phyloP scores from a whole-genome alignment of 2,113 vertebrate genomes.

The Cavia porcellus region DNA sequence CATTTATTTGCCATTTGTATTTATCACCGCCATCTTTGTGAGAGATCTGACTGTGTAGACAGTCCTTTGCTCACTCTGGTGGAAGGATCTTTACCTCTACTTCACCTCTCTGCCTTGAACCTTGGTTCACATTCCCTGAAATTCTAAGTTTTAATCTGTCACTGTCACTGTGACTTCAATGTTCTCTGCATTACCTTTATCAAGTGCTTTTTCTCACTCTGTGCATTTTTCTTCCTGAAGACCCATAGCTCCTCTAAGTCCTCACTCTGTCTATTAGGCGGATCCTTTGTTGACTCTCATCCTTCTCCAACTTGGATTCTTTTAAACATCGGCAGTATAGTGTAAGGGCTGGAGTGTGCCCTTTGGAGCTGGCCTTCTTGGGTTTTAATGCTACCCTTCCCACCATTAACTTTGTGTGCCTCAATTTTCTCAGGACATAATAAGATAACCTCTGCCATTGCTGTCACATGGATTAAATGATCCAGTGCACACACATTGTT shows the following conservation, averaged over 20 bases:
- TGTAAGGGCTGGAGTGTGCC: background rate
- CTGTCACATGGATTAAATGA: background rate
- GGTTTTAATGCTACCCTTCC: background rate
- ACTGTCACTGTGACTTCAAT: background rate
- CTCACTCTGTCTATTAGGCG: background rate
- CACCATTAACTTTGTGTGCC: background rate
- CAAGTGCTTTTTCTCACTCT: background rate
- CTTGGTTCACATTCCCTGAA: background rate
- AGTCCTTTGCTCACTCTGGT: background rate
- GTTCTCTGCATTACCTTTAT: background rate
- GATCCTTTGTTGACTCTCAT: background rate
- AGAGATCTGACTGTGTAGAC: background rate
- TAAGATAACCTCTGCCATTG: background rate
- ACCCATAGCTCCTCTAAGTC: background rate
- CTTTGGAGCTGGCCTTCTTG: background rate
- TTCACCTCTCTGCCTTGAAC: background rate
- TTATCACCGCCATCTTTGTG: background rate
- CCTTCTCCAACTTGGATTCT: background rate
- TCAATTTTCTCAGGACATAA: background rate
- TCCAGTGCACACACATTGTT: background rate
- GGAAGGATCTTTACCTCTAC: background rate
- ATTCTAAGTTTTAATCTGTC: background rate
- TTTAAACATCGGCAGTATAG: background rate
- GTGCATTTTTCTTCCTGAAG: background rate
- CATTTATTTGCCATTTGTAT: too few relatives aligned